Percentiles rank a stretch among this genome's conserved stretches.
Conservation (phyloP, 2,113 vertebrate species). For the Cichladusa arquata region DNA sequence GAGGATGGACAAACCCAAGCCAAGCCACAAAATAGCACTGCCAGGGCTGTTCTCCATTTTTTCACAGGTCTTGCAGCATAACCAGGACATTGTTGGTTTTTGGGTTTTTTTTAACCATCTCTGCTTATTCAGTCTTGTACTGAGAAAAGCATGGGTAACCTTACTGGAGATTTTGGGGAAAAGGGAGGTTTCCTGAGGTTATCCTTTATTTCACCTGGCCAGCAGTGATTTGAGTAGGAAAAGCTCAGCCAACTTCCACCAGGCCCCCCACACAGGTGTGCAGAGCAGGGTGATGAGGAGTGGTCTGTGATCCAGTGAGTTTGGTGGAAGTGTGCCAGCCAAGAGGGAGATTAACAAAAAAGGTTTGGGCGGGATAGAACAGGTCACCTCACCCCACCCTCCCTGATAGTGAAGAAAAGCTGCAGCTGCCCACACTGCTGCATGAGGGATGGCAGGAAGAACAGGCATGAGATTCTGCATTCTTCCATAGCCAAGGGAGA, state of each 20-base stretch:
- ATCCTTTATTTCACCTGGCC: not conserved
- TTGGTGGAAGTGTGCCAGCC: rapidly evolving
- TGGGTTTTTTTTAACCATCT: too few species aligned
- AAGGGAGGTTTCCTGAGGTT: not conserved
- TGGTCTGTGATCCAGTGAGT: not conserved
- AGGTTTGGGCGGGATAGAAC: not conserved
- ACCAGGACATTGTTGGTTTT: not conserved
- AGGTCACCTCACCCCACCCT: not conserved
- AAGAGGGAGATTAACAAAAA: not conserved
- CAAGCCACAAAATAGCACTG: not conserved
- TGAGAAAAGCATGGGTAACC: not conserved
- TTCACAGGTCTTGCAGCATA: not conserved
- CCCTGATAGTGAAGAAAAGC: not conserved
- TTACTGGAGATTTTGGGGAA: not conserved
- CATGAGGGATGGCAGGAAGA: not conserved
- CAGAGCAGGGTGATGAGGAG: not conserved
- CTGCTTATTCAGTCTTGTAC: not conserved
- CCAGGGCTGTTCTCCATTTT: not conserved
- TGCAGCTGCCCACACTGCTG: not conserved
- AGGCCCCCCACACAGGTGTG: not conserved
- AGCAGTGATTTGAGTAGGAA: not conserved
- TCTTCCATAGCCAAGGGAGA: not conserved
- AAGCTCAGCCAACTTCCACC: not conserved
- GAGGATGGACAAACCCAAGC: not conserved
- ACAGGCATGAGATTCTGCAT: not conserved